These are phyloP conservation scores for Hypolimnas misippus DNA, from an alignment of 2,888 invertebrate genomes.

Conservation along the genomic window DNA sequence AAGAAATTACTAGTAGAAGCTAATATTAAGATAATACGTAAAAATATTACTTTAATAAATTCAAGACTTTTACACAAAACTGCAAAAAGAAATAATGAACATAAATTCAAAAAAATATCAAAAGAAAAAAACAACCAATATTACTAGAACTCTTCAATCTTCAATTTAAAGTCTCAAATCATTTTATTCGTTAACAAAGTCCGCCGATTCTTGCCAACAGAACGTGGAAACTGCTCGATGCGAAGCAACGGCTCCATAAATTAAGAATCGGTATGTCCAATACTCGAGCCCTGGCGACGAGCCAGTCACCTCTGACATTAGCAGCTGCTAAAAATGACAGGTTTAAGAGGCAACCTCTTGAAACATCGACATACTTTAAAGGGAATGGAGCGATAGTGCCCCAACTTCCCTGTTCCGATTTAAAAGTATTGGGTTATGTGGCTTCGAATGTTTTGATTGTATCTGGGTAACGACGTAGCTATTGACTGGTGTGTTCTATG, in stretches of 20 bases:
- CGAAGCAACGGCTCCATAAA: constrained; percentile 37
- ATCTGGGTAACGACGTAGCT: background rate
- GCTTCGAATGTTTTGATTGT: background rate
- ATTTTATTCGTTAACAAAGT: constrained; percentile 36
- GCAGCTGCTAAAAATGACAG: constrained; percentile 51
- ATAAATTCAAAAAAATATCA: background rate
- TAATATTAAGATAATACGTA: too few relatives aligned
- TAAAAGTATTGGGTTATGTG: constrained; percentile 12
- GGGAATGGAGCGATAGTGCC: constrained; percentile 21
- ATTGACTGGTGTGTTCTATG: background rate
- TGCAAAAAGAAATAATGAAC: constrained; percentile 5
- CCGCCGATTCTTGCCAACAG: constrained; percentile 30
- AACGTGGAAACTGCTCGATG: constrained; percentile 24
- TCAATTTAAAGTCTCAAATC: constrained; percentile 5
- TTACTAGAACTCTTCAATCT: background rate
- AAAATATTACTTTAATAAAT: too few relatives aligned
- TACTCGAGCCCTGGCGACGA: constrained; percentile 47
- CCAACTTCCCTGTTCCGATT: constrained; percentile 12
- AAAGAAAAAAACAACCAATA: background rate
- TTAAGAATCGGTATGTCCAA: constrained; percentile 44
- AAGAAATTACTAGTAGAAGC: too few relatives aligned
- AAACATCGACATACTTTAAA: constrained; percentile 40
- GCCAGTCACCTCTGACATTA: constrained; percentile 60
- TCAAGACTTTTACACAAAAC: too few relatives aligned
- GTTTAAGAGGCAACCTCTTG: constrained; percentile 48